Conservation (phyloP, 2,113 vertebrate species). For the Onychorhynchus coronatus region DNA sequence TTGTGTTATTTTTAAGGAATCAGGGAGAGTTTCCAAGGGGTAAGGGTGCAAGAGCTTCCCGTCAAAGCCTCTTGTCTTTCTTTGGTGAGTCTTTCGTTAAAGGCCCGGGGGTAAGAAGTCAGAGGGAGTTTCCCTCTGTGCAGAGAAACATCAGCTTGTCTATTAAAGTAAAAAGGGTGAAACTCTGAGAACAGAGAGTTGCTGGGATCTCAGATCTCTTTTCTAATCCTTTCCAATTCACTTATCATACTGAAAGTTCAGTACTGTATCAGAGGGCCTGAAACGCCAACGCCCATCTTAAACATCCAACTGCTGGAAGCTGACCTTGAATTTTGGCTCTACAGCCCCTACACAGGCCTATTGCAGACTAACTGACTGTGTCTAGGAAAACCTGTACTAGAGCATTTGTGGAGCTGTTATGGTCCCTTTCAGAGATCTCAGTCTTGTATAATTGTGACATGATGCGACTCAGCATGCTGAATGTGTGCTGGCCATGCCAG, state of each 20-base stretch:
- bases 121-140: not conserved
- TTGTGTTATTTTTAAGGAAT: not conserved
- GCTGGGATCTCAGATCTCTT: not conserved
- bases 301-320: not conserved
- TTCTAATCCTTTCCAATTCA: not conserved
- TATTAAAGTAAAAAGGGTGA: not conserved
- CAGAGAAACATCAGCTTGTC: not conserved
- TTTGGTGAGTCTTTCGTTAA: not conserved
- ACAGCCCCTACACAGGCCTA: not conserved
- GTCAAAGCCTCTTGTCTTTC: not conserved
- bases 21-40: not conserved
- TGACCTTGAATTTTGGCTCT: not conserved
- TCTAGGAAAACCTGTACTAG: not conserved
- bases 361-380: not conserved
- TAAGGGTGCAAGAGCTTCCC: not conserved
- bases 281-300: not conserved
- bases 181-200: not conserved
- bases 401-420: fast-evolving
- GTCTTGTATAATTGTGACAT: not conserved
- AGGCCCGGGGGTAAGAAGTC: not conserved
- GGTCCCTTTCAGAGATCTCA: not conserved
- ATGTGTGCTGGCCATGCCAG: not conserved
- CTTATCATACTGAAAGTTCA: not conserved
- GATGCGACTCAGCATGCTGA: fast-evolving
- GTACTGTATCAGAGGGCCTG: not conserved